Conservation (phyloP, 2,797 vertebrate species). For the Cossypha caffra region DNA sequence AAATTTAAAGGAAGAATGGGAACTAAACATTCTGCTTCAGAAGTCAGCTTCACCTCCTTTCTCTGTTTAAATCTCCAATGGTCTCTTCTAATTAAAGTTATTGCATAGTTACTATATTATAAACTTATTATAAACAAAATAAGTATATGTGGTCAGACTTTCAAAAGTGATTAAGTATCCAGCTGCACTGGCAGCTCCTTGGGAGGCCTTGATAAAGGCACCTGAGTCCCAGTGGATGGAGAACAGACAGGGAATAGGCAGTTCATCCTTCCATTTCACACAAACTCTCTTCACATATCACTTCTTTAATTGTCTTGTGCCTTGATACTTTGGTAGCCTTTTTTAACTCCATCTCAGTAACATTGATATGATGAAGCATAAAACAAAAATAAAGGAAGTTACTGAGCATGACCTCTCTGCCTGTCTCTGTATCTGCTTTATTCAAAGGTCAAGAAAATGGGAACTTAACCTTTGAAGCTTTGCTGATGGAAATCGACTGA, state of each 20-base stretch:
- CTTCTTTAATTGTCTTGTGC: neutral
- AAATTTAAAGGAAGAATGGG: neutral
- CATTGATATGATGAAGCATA: neutral
- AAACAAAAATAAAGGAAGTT: neutral
- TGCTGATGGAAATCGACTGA: neutral
- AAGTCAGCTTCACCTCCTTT: neutral
- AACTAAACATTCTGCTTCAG: neutral
- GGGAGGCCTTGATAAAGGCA: neutral
- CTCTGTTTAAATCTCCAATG: neutral
- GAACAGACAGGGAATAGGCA: neutral
- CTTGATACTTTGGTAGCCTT: neutral
- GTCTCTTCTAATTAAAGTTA: neutral
- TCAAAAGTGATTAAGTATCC: neutral
- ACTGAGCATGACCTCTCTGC: neutral
- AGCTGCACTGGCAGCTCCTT: neutral
- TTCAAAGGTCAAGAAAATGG: neutral
- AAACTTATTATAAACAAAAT: neutral
- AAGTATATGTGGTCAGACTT: neutral
- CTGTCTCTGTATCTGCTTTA: neutral
- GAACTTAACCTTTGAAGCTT: neutral
- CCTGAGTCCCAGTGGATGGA: neutral
- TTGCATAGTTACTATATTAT: neutral
- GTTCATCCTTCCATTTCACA: neutral
- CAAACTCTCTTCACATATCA: neutral
- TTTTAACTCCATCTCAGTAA: neutral